A percentile compares a stretch with the other conserved stretches of the same genome.
Evolutionary conservation across 1,140 invertebrate species (phyloP).

Genomic region (Armadillidium nasatum): DNA sequence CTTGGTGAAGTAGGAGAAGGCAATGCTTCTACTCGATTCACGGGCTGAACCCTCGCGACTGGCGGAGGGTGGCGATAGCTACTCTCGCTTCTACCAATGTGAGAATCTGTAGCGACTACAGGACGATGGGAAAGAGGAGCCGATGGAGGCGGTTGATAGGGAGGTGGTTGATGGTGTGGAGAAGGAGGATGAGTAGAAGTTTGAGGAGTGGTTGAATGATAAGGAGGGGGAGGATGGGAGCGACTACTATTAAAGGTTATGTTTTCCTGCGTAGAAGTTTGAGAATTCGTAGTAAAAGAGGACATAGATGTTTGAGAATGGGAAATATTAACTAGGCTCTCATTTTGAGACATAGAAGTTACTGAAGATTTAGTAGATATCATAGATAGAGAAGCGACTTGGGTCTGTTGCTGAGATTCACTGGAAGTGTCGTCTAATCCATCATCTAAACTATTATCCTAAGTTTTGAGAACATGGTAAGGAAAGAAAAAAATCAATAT

Average conservation of each 20-base stretch:
- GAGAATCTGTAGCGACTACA: slow-evolving; percentile 12
- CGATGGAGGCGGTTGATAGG: slow-evolving; percentile 29
- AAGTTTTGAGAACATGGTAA: too few species aligned
- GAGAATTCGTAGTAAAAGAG: neutral
- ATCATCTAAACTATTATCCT: too few species aligned
- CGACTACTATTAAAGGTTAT: neutral
- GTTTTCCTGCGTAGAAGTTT: slow-evolving; percentile 16
- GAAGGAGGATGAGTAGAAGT: slow-evolving; percentile 13
- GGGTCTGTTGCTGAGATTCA: too few species aligned
- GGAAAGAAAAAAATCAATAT: too few species aligned
- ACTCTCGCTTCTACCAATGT: slow-evolving; percentile 27
- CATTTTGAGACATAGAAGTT: too few species aligned
- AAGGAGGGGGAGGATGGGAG: neutral
- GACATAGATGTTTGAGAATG: too few species aligned
- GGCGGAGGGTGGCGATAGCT: slow-evolving; percentile 39
- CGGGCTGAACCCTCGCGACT: slow-evolving; percentile 37
- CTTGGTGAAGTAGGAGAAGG: slow-evolving; percentile 21
- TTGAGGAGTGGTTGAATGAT: neutral
- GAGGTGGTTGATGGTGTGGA: slow-evolving; percentile 22
- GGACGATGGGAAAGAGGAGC: slow-evolving; percentile 23
- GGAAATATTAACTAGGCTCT: too few species aligned
- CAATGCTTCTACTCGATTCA: slow-evolving; percentile 35
- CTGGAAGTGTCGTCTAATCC: too few species aligned
- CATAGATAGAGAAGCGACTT: too few species aligned
- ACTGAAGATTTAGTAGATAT: too few species aligned